Evolutionary conservation across 2,888 invertebrate species (phyloP), one percentile per base, ranked within the genome.

Genomic region (Oligia latruncula): DNA sequence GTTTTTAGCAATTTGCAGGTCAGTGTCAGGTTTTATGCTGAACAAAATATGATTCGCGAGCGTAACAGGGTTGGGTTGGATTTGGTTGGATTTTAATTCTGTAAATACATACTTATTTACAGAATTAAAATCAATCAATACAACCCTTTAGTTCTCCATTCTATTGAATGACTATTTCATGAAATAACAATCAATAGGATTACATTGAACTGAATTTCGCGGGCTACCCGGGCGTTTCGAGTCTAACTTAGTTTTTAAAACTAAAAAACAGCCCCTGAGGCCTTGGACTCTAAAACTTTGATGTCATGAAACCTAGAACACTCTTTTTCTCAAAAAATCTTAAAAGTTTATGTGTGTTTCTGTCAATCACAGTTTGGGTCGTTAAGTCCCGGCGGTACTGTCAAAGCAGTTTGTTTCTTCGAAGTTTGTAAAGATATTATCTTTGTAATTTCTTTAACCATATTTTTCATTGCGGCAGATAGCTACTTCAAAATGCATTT

Each of bases 311-410:
- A 72, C 78, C 67, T 70, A 64, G 71, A 58, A 68, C 52, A 55
- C 20, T 40, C 17, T 85, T 85, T 74, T 64, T 23, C 40, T 29
- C 62, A 49, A 84, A 84, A 68, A 52, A 46, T 62, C 68, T 66
- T 77, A 64, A 85, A 84, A 87, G 80, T 87, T 84, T 73, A 17
- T 72, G 52, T 87, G 70, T 71, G 84, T 84, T 49, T 49, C 76
- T 87, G 73, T 84, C 85, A 62, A 49, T 80, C 52, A 65, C 73
- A 70, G n/a, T 76, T 74, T 75, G 35, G 43, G 65, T 78, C 52
- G 5, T 46, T 23, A 82, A 43, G 58, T 79, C 79, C 75, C 66
- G 66, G n/a, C n/a, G 58, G 74, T 72, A 15, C 6, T 71, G 58
- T 2, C 40, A 70, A 43, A 6, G 11, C 29, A 70, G 29, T 65